Evolutionary conservation across 2,797 vertebrate species (phyloP).

Genomic region (Glossophaga mutica): DNA sequence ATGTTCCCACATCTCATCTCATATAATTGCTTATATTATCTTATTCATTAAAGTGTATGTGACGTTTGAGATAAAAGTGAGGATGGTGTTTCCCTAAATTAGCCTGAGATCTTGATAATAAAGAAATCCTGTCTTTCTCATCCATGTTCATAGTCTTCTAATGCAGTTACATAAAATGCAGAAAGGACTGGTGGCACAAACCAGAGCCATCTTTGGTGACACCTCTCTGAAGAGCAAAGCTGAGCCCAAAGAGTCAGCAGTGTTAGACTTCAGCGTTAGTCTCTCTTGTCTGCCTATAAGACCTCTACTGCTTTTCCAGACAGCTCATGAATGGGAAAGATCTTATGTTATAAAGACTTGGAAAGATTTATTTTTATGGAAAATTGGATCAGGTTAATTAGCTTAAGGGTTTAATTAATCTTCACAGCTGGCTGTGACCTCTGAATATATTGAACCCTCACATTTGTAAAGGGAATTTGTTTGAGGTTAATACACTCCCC

Average conservation of each 20-base stretch:
- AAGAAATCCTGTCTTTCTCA: not conserved
- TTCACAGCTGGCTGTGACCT: not conserved
- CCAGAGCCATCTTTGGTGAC: not conserved
- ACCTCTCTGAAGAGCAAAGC: not conserved
- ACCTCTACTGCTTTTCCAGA: not conserved
- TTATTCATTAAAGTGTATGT: not conserved
- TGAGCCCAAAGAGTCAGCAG: not conserved
- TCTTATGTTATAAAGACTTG: not conserved
- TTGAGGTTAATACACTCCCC: not conserved
- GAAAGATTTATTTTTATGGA: not conserved
- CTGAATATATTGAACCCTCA: not conserved
- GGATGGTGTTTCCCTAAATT: not conserved
- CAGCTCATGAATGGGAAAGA: not conserved
- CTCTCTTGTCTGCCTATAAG: not conserved
- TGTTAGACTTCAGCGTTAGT: not conserved
- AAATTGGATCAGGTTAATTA: not conserved
- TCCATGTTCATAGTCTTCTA: not conserved
- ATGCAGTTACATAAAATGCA: not conserved
- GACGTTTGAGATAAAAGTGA: not conserved
- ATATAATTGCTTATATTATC: not conserved
- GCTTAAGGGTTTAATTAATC: not conserved
- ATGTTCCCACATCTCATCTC: not conserved
- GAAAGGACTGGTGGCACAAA: not conserved
- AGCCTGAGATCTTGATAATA: not conserved
- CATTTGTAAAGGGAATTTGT: not conserved